These are phyloP conservation scores for Chaunax sp. DNA, from an alignment of 2,797 vertebrate species.

Conservation along the genomic window DNA sequence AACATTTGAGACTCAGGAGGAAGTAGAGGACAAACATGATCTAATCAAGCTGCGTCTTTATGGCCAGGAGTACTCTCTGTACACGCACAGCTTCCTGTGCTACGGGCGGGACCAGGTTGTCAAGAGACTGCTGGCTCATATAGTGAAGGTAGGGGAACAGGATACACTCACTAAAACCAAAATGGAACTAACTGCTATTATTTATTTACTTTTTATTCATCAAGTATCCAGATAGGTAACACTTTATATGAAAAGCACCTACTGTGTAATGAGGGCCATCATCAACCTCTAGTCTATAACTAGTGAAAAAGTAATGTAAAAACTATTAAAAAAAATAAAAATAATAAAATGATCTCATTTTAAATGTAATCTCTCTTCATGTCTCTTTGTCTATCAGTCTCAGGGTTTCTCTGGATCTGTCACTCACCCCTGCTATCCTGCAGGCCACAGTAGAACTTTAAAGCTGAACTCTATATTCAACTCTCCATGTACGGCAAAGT, in stretches of 20 bases:
- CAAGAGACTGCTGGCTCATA: slow-evolving; percentile 74
- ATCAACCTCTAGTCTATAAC: no score
- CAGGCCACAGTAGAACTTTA: slow-evolving; percentile 58
- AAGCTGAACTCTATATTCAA: slow-evolving; percentile 61
- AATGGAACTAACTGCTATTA: no score
- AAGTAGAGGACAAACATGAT: slow-evolving; percentile 73
- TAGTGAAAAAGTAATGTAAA: no score
- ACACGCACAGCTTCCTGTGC: slow-evolving; percentile 93
- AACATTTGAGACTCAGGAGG: slow-evolving; percentile 82
- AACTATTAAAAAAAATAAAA: no score
- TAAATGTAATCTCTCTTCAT: no score
- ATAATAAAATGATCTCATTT: no score
- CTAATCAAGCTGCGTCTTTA: slow-evolving; percentile 85
- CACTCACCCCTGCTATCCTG: slow-evolving; percentile 87
- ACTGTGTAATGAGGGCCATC: no score
- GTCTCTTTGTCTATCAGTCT: slow-evolving; percentile 60
- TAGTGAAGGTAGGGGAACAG: slow-evolving; percentile 68
- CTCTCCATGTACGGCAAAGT: slow-evolving; percentile 79
- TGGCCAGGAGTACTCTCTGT: slow-evolving; percentile 85
- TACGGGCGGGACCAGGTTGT: slow-evolving; percentile 86
- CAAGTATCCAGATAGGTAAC: no score
- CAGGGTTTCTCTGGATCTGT: slow-evolving; percentile 55
- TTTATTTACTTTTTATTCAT: no score
- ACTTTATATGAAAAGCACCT: no score
- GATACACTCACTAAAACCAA: neutral